Conservation (phyloP, 2,797 vertebrate genomes). For the Eulemur rubriventer region DNA sequence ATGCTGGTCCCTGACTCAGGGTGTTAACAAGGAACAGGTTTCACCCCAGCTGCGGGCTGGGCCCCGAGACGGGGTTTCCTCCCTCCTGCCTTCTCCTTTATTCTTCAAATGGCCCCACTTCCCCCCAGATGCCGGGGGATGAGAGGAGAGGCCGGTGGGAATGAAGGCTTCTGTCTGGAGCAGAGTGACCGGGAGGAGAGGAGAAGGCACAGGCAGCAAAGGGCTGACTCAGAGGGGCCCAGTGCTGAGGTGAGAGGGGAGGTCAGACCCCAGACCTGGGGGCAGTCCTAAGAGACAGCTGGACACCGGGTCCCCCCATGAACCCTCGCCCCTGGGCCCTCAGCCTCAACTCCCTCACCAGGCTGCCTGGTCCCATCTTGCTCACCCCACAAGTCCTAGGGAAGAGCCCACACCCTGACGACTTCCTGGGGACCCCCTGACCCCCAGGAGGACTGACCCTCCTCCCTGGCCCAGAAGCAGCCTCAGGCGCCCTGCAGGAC, state of each 20-base stretch:
- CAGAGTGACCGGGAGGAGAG: neutral
- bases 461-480: neutral
- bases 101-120: constrained; percentile 76
- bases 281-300: neutral
- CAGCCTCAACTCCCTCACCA: neutral
- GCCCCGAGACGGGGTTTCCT: constrained; percentile 48
- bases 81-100: constrained; percentile 59
- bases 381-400: neutral
- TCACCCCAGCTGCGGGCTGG: constrained; percentile 65
- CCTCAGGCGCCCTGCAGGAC: neutral
- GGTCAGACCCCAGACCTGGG: neutral
- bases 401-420: neutral
- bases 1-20: constrained; percentile 49
- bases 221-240: neutral
- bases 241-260: neutral
- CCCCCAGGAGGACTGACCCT: neutral
- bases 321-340: neutral
- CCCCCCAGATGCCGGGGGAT: constrained; percentile 47
- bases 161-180: neutral
- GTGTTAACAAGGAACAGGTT: constrained; percentile 68
- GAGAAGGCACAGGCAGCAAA: neutral
- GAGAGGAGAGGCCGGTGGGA: constrained; percentile 39
- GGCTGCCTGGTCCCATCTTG: neutral
- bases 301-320: neutral
- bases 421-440: neutral